These are phyloP conservation scores for Chesias legatella DNA, from an alignment of 2,888 invertebrate genomes.

Conservation along the genomic window DNA sequence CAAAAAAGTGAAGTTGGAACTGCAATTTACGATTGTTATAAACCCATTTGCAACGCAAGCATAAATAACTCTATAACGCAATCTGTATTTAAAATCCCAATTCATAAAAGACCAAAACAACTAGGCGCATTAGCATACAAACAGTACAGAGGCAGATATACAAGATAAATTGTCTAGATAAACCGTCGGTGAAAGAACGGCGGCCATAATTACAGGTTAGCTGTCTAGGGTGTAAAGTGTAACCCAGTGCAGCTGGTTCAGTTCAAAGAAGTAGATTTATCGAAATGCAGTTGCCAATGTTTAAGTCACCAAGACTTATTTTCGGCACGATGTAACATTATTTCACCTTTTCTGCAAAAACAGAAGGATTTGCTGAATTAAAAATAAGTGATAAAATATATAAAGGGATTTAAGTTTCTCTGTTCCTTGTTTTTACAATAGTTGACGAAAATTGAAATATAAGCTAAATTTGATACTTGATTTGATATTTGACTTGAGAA, in stretches of 20 bases:
- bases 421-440: no score
- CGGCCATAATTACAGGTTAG: slow-evolving; percentile 55
- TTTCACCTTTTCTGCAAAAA: no score
- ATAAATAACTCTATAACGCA: slow-evolving; percentile 16
- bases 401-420: no score
- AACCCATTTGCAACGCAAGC: slow-evolving; percentile 1
- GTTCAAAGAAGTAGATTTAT: slow-evolving; percentile 19
- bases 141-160: slow-evolving; percentile 59
- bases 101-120: slow-evolving; percentile 29
- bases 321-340: no score
- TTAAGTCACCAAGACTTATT: no score
- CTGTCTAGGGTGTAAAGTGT: slow-evolving; percentile 32
- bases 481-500: no score
- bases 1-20: neutral
- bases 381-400: no score
- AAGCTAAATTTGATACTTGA: no score
- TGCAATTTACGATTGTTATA: slow-evolving; percentile 1
- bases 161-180: slow-evolving; percentile 71
- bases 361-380: no score
- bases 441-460: no score
- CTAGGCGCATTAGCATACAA: slow-evolving; percentile 66
- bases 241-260: slow-evolving; percentile 16
- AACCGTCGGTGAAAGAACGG: slow-evolving; percentile 60
- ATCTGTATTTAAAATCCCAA: slow-evolving; percentile 25
- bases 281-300: slow-evolving; percentile 1